Evolutionary conservation across 1,140 invertebrate species (phyloP), one percentile per base, ranked within the genome.

Genomic region (Temnothorax longispinosus): DNA sequence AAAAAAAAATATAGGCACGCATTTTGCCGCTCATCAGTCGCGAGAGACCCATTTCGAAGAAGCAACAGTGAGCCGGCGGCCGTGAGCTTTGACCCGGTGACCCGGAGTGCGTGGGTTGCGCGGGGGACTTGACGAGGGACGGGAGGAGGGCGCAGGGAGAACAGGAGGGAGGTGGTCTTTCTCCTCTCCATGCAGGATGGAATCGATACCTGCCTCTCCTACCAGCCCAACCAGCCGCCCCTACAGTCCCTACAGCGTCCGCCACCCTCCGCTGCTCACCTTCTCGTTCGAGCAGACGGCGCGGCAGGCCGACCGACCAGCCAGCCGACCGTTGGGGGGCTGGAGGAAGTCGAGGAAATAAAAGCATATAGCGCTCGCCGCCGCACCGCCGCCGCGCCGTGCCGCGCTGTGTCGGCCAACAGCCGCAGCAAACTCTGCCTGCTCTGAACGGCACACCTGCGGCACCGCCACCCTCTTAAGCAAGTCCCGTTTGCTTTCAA

Each of bases 31-130:
- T 47, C 56, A 81, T 52, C 58, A 32, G 52, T 32, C 69, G 54
- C 71, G 71, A 47, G 77, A 77, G 60, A 76, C 76, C 64, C 64
- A 78, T 78, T 69, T 82, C 58, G 38, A 88, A 80, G 92, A 93
- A 93, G 94, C 94, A 94, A 95, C 94, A 94, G 94, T 93, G 92
- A 93, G 93, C 93, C 91, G 87, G 91, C 93, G 94, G 92, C 94
- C 94, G 92, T 94, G 93, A 95, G 94, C 94, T 95, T 94, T 95
- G 94, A 95, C 94, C 94, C 92, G 93, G 93, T 94, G 93, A 95
- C 94, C 94, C 87, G 93, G 80, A 94, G 93, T 93, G 91, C 89
- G 90, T 93, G 92, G 92, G 80, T 88, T 80, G 88, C 78, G 47
- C 64, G 47, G 81, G 89, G 90, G 81, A 85, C 21, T 54, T 44